phyloP scores from a whole-genome alignment of 2,797 vertebrate genomes.

The Graptemys geographica region DNA sequence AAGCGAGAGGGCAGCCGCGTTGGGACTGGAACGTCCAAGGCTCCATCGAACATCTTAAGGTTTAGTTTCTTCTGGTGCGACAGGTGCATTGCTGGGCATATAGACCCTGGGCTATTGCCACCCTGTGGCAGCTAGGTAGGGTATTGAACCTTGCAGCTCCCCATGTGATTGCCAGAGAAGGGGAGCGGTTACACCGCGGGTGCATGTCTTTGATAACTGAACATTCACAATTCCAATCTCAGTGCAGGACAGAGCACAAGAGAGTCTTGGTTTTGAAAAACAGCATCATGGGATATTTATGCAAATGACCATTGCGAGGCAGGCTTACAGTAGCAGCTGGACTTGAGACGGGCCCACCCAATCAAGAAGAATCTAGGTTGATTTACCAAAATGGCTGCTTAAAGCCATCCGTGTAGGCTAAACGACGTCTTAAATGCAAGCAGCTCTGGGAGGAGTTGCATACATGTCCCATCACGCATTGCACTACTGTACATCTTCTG shows the following conservation, averaged over 20 bases:
- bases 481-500: neutral
- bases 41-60: neutral
- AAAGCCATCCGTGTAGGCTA: accelerated
- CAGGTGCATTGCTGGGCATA: neutral
- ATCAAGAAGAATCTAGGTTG: neutral
- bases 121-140: accelerated
- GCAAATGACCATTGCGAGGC: neutral
- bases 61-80: neutral
- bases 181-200: neutral
- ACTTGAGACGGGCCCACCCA: neutral
- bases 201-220: accelerated
- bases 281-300: neutral
- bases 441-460: neutral
- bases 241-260: accelerated
- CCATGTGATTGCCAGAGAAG: neutral
- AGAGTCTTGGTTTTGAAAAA: neutral
- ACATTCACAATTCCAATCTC: neutral
- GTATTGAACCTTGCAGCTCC: neutral
- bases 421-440: neutral
- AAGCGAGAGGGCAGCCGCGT: accelerated
- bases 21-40: neutral
- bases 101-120: accelerated
- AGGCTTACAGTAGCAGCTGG: neutral
- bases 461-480: neutral
- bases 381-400: neutral